These are phyloP conservation scores for Ornithorhynchus anatinus DNA, from an alignment of 2,113 vertebrate genomes.

Conservation along the genomic window DNA sequence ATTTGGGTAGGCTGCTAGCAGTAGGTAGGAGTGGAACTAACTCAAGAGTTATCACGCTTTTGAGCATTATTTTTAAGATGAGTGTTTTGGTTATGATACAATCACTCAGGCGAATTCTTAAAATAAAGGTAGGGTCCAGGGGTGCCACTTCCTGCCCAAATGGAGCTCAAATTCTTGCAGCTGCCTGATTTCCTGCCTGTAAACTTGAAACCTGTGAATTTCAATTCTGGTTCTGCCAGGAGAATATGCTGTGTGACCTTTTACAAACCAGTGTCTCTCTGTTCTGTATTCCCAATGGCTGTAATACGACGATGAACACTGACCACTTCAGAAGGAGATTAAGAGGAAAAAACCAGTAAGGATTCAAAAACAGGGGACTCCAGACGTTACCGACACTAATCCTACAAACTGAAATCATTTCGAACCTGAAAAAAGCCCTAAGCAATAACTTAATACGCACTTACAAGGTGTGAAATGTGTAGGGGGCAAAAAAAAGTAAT, in stretches of 20 bases:
- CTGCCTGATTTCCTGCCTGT: not conserved
- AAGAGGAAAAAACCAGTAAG: not conserved
- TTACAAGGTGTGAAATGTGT: no score
- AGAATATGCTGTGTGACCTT: rapidly evolving
- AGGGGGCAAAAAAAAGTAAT: no score
- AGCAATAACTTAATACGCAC: no score
- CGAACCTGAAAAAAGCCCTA: no score
- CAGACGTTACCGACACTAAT: no score
- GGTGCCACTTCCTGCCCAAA: not conserved
- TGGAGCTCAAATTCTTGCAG: not conserved
- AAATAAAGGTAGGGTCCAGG: not conserved
- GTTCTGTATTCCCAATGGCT: not conserved
- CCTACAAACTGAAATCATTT: no score
- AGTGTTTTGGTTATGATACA: not conserved
- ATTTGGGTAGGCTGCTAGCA: not conserved
- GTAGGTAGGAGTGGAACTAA: not conserved
- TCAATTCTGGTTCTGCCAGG: not conserved
- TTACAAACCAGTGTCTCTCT: not conserved
- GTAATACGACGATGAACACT: not conserved
- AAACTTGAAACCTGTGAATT: not conserved
- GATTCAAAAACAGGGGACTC: not conserved
- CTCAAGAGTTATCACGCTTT: no score
- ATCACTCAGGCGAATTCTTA: not conserved
- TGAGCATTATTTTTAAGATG: not conserved
- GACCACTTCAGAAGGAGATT: not conserved